These are phyloP conservation scores for Meloidogyne exigua DNA, from an alignment of 1,140 invertebrate genomes.

Conservation along the genomic window DNA sequence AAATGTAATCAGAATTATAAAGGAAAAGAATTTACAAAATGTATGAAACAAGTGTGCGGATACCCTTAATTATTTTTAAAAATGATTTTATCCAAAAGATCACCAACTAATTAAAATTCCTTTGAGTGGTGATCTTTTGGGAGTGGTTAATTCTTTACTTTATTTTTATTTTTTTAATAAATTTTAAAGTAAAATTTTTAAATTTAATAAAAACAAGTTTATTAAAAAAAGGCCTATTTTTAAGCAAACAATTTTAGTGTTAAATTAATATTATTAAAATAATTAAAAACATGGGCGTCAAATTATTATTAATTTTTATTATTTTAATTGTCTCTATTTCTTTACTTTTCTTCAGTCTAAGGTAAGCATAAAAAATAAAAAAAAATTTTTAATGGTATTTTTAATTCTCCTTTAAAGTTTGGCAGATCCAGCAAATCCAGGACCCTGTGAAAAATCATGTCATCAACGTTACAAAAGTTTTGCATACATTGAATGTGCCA, in stretches of 20 bases:
- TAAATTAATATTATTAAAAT: too few species aligned
- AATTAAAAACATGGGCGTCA: too few species aligned
- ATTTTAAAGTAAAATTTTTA: too few species aligned
- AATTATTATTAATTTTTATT: too few species aligned
- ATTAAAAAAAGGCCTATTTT: too few species aligned
- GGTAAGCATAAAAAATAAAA: too few species aligned
- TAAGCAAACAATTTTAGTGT: too few species aligned
- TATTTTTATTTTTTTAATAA: neutral
- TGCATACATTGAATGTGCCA: slow-evolving; percentile 10
- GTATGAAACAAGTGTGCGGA: neutral
- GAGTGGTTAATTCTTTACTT: neutral
- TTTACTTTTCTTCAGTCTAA: too few species aligned
- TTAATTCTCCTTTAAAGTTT: neutral
- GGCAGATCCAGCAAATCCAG: neutral
- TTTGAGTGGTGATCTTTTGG: neutral
- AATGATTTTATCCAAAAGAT: neutral
- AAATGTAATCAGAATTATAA: neutral
- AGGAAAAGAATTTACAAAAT: slow-evolving; percentile 5
- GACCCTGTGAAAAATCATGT: slow-evolving; percentile 4
- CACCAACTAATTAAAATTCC: neutral
- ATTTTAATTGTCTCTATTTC: too few species aligned
- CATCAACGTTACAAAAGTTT: slow-evolving; percentile 8
- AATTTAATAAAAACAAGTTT: too few species aligned
- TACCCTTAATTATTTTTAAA: neutral
- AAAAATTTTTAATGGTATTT: too few species aligned